Percentiles rank a stretch among this genome's conserved stretches.
These are phyloP conservation scores for Pavo muticus DNA, from an alignment of 2,113 vertebrate genomes.

Conservation along the genomic window DNA sequence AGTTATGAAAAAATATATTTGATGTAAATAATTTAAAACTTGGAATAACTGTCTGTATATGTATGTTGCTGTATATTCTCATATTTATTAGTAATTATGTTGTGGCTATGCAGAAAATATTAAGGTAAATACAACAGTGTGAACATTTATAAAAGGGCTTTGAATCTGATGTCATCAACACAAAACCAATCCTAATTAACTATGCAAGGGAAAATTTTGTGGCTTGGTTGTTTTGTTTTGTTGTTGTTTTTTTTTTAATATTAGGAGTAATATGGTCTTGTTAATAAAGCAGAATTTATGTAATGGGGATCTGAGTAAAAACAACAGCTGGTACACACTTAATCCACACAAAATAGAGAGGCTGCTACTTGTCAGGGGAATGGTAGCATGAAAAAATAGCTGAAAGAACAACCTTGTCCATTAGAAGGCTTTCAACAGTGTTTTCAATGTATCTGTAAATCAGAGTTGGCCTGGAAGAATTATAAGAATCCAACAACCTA, in stretches of 20 bases:
- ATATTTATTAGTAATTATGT: not conserved
- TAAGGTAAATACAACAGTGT: not conserved
- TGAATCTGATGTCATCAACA: not conserved
- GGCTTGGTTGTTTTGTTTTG: not conserved
- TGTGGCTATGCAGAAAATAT: not conserved
- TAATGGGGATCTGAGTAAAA: not conserved
- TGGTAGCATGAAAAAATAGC: not conserved
- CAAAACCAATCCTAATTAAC: not conserved
- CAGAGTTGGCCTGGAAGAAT: not conserved
- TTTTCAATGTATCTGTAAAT: not conserved
- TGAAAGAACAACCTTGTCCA: not conserved
- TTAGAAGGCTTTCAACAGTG: not conserved
- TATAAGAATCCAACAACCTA: not conserved
- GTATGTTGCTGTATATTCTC: not conserved
- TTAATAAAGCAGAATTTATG: conserved; percentile 5
- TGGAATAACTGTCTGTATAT: not conserved
- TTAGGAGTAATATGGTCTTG: not conserved
- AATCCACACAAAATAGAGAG: not conserved
- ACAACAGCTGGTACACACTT: not conserved
- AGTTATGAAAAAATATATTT: not conserved
- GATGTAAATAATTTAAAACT: not conserved
- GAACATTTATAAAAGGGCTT: not conserved
- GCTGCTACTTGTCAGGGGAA: not conserved
- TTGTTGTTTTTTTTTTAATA: not conserved
- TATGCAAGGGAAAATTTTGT: not conserved